These are phyloP conservation scores for Drosophila santomea DNA, from an alignment of 1,140 invertebrate genomes.

Conservation along the genomic window DNA sequence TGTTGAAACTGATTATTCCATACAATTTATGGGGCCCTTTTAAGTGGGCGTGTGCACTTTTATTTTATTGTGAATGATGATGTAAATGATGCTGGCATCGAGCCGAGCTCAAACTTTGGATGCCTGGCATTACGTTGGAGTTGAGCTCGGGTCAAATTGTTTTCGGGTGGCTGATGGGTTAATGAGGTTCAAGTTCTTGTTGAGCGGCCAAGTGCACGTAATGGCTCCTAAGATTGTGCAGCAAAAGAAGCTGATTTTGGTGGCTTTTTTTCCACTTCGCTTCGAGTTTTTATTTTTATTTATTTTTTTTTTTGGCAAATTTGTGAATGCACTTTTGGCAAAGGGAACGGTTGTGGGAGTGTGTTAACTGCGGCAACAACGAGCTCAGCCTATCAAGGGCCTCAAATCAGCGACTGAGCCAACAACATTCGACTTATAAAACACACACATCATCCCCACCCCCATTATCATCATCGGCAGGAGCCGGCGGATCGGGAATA, in stretches of 20 bases:
- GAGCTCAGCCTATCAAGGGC: slow-evolving; percentile 58
- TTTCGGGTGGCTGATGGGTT: slow-evolving; percentile 67
- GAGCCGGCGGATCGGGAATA: slow-evolving; percentile 40
- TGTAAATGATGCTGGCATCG: slow-evolving; percentile 78
- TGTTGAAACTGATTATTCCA: slow-evolving; percentile 82
- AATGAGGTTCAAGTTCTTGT: slow-evolving; percentile 65
- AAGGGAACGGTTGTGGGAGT: slow-evolving; percentile 65
- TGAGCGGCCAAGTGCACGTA: slow-evolving; percentile 44
- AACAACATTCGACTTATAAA: slow-evolving; percentile 72
- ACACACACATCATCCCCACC: slow-evolving; percentile 80
- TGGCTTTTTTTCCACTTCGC: background rate
- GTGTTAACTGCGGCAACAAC: slow-evolving; percentile 77
- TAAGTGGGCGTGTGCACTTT: slow-evolving; percentile 82
- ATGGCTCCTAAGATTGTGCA: slow-evolving; percentile 42
- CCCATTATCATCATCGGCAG: slow-evolving; percentile 56
- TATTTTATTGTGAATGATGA: slow-evolving; percentile 84
- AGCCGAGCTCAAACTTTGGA: slow-evolving; percentile 28
- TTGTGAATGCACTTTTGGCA: slow-evolving; percentile 22
- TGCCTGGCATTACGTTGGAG: slow-evolving; percentile 43
- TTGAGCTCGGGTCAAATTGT: slow-evolving; percentile 69
- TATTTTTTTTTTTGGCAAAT: slow-evolving; percentile 3
- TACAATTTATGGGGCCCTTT: slow-evolving; percentile 81
- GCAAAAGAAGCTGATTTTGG: slow-evolving; percentile 37
- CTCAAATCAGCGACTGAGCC: slow-evolving; percentile 71
- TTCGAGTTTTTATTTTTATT: background rate